Base-by-base conservation (phyloP, 1,140 invertebrate species). In the Atopsyche davidsoni region DNA sequence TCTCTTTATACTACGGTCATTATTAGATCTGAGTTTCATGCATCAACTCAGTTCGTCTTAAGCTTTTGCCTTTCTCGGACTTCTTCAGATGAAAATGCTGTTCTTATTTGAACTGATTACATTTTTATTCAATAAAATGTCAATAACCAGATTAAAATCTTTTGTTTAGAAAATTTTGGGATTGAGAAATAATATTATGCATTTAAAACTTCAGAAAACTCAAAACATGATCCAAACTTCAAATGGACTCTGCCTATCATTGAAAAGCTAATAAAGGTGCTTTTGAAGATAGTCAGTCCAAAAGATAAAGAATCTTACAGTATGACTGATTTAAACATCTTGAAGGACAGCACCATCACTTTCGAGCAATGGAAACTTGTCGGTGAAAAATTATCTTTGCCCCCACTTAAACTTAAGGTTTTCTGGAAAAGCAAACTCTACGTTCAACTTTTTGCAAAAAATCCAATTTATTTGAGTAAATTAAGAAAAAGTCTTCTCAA, bases 341-440 rank as follows among this genome's bases (percentile, higher is more conserved):
- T 55, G 31, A 24, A 25, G 17, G 1, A 14, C 18, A 41, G 24
- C 18, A 42, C 23, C 21, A 50, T 57, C 10, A 24, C 18, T 6
- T 43, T 23, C 21, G 17, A 42, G 1, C 28, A 38, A 6, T 57
- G 55, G 55, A 17, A 24, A 11, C 3, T 24, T 28, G 16, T 46
- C 1, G 41, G 44, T 1, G 41, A 49, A 45, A 19, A 45, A 46
- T 35, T 53, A 21, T 17, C 16, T n/a, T 11, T 53, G 32, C 39
- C 6, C 17, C 34, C 51, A 2, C 7, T 57, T 2, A 50, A 44
- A 21, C 11, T 51, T 3, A 53, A 57, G 46, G 38, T 39, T 14
- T 35, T 46, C 16, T 57, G 55, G 55, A 23, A 32, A 4, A 24
- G 34, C 7, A 57, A 57, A 49, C 34, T 57, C 17, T 57, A 57